Evolutionary conservation across 2,797 vertebrate genomes (phyloP).

Genomic region (Mallotus villosus): DNA sequence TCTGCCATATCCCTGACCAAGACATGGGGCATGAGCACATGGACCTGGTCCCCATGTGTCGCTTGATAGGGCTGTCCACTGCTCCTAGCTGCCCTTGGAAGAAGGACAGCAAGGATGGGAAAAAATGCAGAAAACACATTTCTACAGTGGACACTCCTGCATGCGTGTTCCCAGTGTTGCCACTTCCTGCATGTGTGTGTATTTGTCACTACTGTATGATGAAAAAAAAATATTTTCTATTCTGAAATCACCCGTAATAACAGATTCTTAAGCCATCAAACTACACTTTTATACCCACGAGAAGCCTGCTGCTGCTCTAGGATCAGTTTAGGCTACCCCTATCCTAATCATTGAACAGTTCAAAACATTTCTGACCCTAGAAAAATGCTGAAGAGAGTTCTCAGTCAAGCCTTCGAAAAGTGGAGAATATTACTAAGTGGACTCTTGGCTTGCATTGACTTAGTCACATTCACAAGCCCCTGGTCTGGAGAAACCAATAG

Average conservation of each 20-base stretch:
- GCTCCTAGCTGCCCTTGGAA: no score
- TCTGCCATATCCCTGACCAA: no score
- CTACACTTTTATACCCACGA: not conserved
- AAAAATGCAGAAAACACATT: no score
- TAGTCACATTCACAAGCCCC: conserved; percentile 6
- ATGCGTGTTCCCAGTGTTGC: no score
- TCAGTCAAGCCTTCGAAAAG: conserved; percentile 1
- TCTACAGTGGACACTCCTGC: no score
- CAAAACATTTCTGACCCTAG: not conserved
- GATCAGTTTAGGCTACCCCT: conserved; percentile 3
- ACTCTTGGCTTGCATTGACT: conserved; percentile 34
- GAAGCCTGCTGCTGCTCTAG: not conserved
- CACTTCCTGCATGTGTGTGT: no score
- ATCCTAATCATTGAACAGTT: conserved; percentile 21
- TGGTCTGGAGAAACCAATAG: conserved; percentile 61
- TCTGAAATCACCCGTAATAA: not conserved
- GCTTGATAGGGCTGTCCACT: no score
- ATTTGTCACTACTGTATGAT: no score
- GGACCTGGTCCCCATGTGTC: no score
- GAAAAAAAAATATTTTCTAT: no score
- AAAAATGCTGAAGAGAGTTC: not conserved
- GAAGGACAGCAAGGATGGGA: no score
- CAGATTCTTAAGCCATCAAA: not conserved
- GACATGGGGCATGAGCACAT: no score
- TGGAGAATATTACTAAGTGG: conserved; percentile 3